These are phyloP conservation scores for Stegana nigrithorax DNA, from an alignment of 2,888 invertebrate species.

Conservation along the genomic window DNA sequence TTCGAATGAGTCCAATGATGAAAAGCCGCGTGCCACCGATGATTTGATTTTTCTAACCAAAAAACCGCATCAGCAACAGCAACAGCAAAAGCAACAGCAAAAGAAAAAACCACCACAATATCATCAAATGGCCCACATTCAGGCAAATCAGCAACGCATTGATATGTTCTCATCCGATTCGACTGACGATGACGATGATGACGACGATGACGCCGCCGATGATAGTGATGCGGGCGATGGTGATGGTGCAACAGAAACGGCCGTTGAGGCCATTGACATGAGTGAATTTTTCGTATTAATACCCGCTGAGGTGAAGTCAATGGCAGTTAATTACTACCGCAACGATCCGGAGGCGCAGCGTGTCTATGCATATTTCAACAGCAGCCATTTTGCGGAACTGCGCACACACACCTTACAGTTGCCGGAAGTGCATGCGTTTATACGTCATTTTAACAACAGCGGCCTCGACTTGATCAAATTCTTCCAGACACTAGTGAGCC, in stretches of 20 bases:
- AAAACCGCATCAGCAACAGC: conserved; percentile 32
- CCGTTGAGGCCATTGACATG: conserved; percentile 55
- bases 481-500: conserved; percentile 46
- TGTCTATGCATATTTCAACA: conserved; percentile 57
- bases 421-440: conserved; percentile 60
- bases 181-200: conserved; percentile 16
- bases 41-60: conserved; percentile 59
- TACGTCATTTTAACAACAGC: conserved; percentile 60
- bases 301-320: conserved; percentile 59
- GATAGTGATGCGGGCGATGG: neutral
- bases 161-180: conserved; percentile 32
- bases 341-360: conserved; percentile 63
- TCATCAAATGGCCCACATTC: conserved; percentile 2
- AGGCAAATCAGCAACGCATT: conserved; percentile 25
- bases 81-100: conserved; percentile 28
- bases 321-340: conserved; percentile 58
- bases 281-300: conserved; percentile 62
- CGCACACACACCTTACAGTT: conserved; percentile 52
- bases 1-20: conserved; percentile 18
- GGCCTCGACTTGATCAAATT: conserved; percentile 63
- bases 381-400: conserved; percentile 52
- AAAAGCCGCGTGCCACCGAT: conserved; percentile 42
- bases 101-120: conserved; percentile 18
- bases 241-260: conserved; percentile 16
- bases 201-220: conserved; percentile 20